Evolutionary conservation across 2,888 invertebrate genomes (phyloP).

Genomic region (Lumbricus terrestris): DNA sequence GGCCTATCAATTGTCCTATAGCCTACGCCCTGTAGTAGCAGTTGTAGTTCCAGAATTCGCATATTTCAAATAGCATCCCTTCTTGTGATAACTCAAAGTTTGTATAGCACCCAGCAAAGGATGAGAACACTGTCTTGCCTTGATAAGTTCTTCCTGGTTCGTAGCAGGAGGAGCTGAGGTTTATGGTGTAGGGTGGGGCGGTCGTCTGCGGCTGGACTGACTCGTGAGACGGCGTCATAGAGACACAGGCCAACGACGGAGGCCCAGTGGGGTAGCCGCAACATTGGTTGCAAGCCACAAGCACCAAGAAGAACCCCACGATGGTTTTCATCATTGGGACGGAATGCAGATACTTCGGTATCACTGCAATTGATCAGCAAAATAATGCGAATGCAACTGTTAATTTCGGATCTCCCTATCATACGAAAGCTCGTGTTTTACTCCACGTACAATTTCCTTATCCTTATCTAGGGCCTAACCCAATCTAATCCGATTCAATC

Average conservation of each 20-base stretch:
- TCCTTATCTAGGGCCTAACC: background rate
- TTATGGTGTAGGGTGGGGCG: background rate
- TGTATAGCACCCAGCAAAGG: too few relatives aligned
- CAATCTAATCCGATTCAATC: background rate
- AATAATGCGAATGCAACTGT: background rate
- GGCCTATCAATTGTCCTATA: too few relatives aligned
- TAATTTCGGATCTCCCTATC: background rate
- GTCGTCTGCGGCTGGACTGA: background rate
- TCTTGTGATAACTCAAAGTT: background rate
- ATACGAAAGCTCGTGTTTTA: background rate
- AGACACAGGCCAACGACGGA: background rate
- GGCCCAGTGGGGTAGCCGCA: background rate
- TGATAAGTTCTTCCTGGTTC: background rate
- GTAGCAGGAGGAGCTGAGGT: background rate
- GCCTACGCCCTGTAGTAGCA: too few relatives aligned
- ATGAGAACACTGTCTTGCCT: background rate
- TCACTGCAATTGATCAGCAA: background rate
- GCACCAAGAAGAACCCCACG: background rate
- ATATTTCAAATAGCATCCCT: background rate
- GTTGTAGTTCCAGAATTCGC: too few relatives aligned
- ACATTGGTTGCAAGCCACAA: background rate
- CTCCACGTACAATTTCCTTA: too few relatives aligned
- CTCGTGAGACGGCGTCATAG: background rate
- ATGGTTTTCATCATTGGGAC: background rate
- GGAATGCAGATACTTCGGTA: background rate